Percentiles rank a stretch among this genome's conserved stretches.
Conservation (phyloP, 1,140 invertebrate genomes). For the Aphaenogaster rudis region DNA sequence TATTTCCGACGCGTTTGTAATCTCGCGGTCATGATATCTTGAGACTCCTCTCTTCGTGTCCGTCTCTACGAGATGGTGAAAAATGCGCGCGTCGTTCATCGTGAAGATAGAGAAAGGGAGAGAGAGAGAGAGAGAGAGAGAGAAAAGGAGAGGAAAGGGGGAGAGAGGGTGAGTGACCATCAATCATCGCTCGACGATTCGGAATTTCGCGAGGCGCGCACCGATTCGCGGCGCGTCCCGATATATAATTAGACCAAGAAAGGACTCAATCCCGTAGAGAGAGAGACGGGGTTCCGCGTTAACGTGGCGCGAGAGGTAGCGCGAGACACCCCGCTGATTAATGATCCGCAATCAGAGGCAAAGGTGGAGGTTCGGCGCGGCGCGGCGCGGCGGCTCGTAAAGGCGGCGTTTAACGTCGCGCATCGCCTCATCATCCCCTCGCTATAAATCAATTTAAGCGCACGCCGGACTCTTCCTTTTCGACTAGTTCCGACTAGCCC, state of each 20-base stretch:
- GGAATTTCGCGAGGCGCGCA: slow-evolving; percentile 31
- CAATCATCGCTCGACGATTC: slow-evolving; percentile 61
- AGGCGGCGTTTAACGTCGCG: slow-evolving; percentile 79
- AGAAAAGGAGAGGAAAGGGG: too few species aligned
- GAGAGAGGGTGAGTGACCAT: background rate
- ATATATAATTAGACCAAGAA: slow-evolving; percentile 70
- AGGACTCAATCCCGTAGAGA: slow-evolving; percentile 60
- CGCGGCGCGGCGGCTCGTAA: slow-evolving; percentile 72
- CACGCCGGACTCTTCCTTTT: slow-evolving; percentile 47
- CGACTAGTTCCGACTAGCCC: slow-evolving; percentile 25
- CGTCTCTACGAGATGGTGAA: slow-evolving; percentile 50
- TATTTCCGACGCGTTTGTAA: background rate
- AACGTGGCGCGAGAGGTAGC: slow-evolving; percentile 71
- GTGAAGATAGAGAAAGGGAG: background rate
- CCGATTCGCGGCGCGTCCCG: slow-evolving; percentile 18
- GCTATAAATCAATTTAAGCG: slow-evolving; percentile 81
- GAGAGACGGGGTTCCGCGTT: slow-evolving; percentile 27
- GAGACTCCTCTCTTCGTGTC: background rate
- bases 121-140: background rate
- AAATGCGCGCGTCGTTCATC: slow-evolving; percentile 19
- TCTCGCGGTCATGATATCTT: background rate
- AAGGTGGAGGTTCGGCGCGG: slow-evolving; percentile 73
- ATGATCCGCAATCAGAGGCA: slow-evolving; percentile 80
- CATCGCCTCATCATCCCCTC: slow-evolving; percentile 81
- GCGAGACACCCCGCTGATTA: slow-evolving; percentile 76